A percentile compares a stretch with the other conserved stretches of the same genome.
These are phyloP conservation scores for Enteromius thamalakanensis DNA, from an alignment of 2,797 vertebrate genomes.

Conservation along the genomic window DNA sequence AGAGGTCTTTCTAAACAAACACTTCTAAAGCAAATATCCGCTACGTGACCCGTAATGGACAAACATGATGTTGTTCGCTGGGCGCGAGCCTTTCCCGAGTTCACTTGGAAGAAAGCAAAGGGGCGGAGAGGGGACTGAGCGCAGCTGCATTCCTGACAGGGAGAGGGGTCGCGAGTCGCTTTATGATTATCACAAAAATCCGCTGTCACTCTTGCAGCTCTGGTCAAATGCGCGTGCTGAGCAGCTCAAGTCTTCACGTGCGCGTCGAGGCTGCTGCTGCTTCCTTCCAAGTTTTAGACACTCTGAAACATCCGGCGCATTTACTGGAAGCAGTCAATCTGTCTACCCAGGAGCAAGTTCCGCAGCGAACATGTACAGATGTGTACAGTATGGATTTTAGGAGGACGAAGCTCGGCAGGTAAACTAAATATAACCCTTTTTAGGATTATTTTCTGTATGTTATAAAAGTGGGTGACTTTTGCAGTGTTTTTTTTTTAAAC, in stretches of 20 bases:
- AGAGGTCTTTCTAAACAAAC: slow-evolving; percentile 14
- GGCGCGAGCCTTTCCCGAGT: slow-evolving; percentile 26
- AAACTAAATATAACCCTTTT: slow-evolving; percentile 56
- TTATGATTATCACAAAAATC: neutral
- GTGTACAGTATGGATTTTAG: slow-evolving; percentile 75
- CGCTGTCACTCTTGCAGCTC: neutral
- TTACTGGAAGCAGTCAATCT: neutral
- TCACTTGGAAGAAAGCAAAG: slow-evolving; percentile 38
- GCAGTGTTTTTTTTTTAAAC: neutral
- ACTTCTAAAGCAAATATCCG: neutral
- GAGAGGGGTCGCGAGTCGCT: slow-evolving; percentile 3
- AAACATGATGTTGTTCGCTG: slow-evolving; percentile 13
- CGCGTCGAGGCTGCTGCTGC: neutral
- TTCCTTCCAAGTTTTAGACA: slow-evolving; percentile 9
- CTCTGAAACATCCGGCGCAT: slow-evolving; percentile 66
- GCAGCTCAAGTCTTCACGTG: slow-evolving; percentile 20
- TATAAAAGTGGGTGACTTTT: neutral
- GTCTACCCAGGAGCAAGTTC: slow-evolving; percentile 34
- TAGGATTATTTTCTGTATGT: neutral
- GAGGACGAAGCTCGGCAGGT: slow-evolving; percentile 87
- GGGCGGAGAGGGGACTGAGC: slow-evolving; percentile 51
- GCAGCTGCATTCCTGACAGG: slow-evolving; percentile 3
- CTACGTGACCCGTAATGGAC: neutral
- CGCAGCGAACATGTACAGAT: slow-evolving; percentile 49
- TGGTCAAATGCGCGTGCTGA: neutral